Percentiles rank a stretch among this genome's conserved stretches.
phyloP scores from a whole-genome alignment of 2,113 vertebrate species.

The Aphelocoma coerulescens region DNA sequence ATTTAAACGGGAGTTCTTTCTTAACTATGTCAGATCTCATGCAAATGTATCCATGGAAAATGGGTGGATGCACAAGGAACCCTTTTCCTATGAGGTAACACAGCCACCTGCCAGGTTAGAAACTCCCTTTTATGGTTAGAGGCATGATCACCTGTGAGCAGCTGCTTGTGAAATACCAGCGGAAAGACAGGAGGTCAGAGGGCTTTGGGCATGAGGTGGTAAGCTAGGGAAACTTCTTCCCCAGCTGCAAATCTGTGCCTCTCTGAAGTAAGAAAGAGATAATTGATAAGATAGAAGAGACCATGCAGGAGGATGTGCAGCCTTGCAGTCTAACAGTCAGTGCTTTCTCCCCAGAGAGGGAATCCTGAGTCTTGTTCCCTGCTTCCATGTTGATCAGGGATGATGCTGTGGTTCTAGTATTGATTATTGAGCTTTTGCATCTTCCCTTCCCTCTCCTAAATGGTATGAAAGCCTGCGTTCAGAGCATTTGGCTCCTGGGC shows the following conservation, averaged over 20 bases:
- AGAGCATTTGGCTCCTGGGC: not conserved
- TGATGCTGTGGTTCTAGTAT: too few species aligned
- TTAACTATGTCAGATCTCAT: not conserved
- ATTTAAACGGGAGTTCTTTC: not conserved
- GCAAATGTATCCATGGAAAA: not conserved
- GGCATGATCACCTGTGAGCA: fast-evolving
- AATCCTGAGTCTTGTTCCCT: not conserved
- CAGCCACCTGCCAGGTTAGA: not conserved
- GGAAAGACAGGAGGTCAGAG: not conserved
- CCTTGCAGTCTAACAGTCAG: not conserved
- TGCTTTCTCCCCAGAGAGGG: not conserved
- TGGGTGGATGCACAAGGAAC: not conserved
- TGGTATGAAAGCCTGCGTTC: fast-evolving
- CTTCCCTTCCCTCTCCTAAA: not conserved
- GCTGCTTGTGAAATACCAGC: not conserved
- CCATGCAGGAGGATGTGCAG: fast-evolving
- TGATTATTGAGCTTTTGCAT: too few species aligned
- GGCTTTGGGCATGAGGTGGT: not conserved
- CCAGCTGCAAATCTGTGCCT: not conserved
- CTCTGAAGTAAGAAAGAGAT: not conserved
- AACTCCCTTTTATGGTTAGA: conserved; percentile 2
- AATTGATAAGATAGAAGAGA: not conserved
- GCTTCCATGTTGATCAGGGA: not conserved
- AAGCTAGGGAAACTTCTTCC: not conserved
- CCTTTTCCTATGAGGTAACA: not conserved